A percentile compares a stretch with the other conserved stretches of the same genome.
Conservation (phyloP, 2,888 invertebrate genomes). For the Drosophila sordidapex region DNA sequence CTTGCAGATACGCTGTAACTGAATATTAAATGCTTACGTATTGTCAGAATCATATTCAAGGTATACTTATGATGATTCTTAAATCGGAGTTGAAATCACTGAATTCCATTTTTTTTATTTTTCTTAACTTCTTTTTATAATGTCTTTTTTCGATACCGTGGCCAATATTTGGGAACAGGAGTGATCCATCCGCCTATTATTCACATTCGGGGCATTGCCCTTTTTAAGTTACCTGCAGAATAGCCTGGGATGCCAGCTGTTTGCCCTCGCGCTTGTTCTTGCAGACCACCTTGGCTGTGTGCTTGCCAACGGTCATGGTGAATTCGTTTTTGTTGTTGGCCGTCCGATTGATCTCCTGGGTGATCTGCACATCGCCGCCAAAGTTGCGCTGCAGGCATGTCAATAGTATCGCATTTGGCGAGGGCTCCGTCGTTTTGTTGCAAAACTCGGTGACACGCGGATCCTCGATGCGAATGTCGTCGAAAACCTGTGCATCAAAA, state of each 20-base stretch:
- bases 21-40: conserved; percentile 1
- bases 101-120: not conserved
- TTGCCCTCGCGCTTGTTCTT: conserved; percentile 98
- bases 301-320: conserved; percentile 97
- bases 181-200: not conserved
- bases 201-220: not conserved
- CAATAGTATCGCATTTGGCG: conserved; percentile 96
- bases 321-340: conserved; percentile 97
- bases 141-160: not conserved
- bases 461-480: conserved; percentile 96
- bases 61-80: not conserved
- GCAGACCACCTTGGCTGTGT: conserved; percentile 95
- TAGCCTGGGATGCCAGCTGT: conserved; percentile 97
- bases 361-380: conserved; percentile 95
- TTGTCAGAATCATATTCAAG: not conserved
- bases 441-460: conserved; percentile 97
- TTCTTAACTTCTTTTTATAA: not conserved
- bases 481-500: conserved; percentile 89
- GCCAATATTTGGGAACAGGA: not conserved
- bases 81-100: not conserved
- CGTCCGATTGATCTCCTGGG: conserved; percentile 93
- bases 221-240: conserved; percentile 89
- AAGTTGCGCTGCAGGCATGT: conserved; percentile 97
- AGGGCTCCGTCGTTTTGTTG: conserved; percentile 97
- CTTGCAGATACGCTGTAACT: not conserved